Evolutionary conservation across 2,797 vertebrate genomes (phyloP), one percentile per base, ranked within the genome.

Genomic region (Macropus fuliginosus): DNA sequence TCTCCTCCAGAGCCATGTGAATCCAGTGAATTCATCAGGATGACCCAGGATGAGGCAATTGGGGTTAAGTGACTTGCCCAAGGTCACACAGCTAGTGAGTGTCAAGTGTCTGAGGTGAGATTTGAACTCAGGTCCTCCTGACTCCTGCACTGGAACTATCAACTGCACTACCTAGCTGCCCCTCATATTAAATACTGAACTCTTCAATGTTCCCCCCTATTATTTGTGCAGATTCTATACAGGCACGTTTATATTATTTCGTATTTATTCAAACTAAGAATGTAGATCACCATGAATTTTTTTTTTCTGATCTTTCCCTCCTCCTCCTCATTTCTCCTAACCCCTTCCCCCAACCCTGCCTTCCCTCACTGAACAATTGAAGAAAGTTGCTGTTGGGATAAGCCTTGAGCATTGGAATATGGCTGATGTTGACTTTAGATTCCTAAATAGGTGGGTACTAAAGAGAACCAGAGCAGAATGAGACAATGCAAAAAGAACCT

Each of bases 321-420:
- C 11, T 81, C 28, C n/a, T 46, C 74, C 34, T 10, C 34, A 46
- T 46, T 81, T 46, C n/a, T 24, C 29, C 8, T 11, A 1, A 21
- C 54, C 55, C 1, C 18, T 21, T 11, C 0, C 40, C 2, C 9
- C 4, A 12, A 4, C 3, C 10, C 11, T 13, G 5, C n/a, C 5
- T 74, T 24, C 16, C n/a, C 18, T 4, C n/a, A 34, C 59, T 74
- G n/a, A 81, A 81, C 74, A 46, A 81, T 0, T 46, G 40, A 46
- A 81, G 18, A 66, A 66, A 81, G 74, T 27, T 40, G 21, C 18
- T 74, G 66, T 74, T 74, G 66, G 66, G 18, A 74, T 74, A 74
- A 74, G 21, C n/a, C 16, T 9, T 74, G 66, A 74, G 16, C 16
- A 40, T 74, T n/a, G 21, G 66, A 74, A 74, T 4, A 21, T 81